A percentile compares a stretch with the other conserved stretches of the same genome.
These are phyloP conservation scores for Tyria jacobaeae DNA, from an alignment of 2,888 invertebrate species.

Conservation along the genomic window DNA sequence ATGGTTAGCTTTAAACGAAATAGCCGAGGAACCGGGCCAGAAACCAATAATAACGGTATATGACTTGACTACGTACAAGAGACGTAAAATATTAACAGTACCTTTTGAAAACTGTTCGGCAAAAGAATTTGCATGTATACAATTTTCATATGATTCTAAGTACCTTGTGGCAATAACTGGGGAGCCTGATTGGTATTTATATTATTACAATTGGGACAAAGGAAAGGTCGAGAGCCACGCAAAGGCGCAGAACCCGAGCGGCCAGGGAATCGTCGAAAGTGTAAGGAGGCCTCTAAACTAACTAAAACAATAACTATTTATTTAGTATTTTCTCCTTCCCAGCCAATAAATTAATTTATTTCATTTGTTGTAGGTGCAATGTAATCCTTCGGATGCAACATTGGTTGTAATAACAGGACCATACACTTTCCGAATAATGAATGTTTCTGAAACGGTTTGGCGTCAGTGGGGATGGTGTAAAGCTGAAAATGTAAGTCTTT, in stretches of 20 bases:
- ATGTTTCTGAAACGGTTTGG: conserved; percentile 92
- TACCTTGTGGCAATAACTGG: conserved; percentile 93
- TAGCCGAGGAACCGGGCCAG: conserved; percentile 86
- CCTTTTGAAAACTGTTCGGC: conserved; percentile 88
- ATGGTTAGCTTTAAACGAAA: conserved; percentile 88
- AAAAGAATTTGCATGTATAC: conserved; percentile 89
- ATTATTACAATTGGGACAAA: conserved; percentile 94
- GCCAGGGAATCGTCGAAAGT: conserved; percentile 87
- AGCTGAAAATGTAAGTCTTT: conserved; percentile 88
- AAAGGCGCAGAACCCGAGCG: conserved; percentile 90
- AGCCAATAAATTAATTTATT: not conserved
- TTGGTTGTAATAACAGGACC: conserved; percentile 89
- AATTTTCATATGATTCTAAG: conserved; percentile 94
- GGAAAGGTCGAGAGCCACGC: conserved; percentile 92
- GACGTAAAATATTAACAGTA: conserved; percentile 88
- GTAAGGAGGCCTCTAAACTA: conserved; percentile 56
- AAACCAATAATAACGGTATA: conserved; percentile 90
- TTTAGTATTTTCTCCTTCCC: not conserved
- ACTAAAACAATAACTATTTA: not conserved
- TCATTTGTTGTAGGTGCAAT: conserved; percentile 88
- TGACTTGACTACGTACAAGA: conserved; percentile 89
- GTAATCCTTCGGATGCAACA: conserved; percentile 92
- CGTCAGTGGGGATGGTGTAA: conserved; percentile 95
- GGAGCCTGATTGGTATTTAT: conserved; percentile 93
- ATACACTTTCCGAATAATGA: conserved; percentile 91